Evolutionary conservation across 2,888 invertebrate genomes (phyloP).

Genomic region (Leptopilina drosophilae): DNA sequence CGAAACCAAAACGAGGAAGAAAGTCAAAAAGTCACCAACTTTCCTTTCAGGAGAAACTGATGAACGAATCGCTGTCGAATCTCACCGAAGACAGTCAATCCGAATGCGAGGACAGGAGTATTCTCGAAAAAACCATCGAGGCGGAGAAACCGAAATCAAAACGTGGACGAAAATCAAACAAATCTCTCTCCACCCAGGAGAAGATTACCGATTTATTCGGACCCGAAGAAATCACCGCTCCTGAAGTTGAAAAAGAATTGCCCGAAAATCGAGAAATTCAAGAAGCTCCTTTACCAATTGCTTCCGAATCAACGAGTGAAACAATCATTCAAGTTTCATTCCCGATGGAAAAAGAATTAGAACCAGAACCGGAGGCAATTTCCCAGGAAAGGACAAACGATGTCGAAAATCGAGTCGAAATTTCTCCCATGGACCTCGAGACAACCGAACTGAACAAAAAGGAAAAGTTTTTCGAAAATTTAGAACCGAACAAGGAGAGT

Average conservation of each 20-base stretch:
- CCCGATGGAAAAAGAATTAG: background rate
- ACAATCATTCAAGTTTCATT: background rate
- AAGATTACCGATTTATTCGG: constrained; percentile 3
- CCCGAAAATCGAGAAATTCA: background rate
- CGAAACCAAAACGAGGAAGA: constrained; percentile 43
- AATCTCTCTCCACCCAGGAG: background rate
- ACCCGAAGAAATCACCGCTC: background rate
- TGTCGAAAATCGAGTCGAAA: background rate
- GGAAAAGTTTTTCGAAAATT: background rate
- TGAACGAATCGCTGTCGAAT: background rate
- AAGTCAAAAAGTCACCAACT: background rate
- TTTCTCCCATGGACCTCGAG: background rate
- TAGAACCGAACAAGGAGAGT: background rate
- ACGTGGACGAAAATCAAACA: constrained; percentile 9
- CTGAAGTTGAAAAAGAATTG: background rate
- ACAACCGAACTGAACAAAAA: background rate
- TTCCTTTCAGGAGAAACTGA: background rate
- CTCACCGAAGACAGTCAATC: constrained; percentile 27
- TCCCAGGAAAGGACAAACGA: background rate
- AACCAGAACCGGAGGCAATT: too few species aligned
- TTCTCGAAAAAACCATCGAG: background rate
- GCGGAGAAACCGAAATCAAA: background rate
- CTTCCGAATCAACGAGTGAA: constrained; percentile 45
- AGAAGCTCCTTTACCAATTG: background rate
- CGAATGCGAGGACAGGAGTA: constrained; percentile 27